Conservation (phyloP, 2,797 vertebrate species). For the Anomalospiza imberbis region DNA sequence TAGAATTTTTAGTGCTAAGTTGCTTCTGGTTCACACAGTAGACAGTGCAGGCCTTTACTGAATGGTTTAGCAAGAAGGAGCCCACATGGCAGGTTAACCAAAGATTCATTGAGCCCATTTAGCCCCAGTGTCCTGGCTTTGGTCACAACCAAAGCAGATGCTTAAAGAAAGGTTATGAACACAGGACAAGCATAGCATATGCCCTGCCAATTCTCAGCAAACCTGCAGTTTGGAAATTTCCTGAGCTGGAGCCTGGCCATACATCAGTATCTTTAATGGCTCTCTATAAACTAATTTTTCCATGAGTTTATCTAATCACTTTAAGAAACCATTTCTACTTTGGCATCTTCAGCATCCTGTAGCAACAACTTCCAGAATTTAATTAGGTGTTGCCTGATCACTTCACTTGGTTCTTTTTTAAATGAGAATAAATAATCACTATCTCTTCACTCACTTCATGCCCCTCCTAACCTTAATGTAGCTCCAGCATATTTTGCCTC, state of each 20-base stretch:
- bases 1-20: neutral
- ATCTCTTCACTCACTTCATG: neutral
- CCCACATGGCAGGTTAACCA: neutral
- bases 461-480: neutral
- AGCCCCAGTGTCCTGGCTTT: neutral
- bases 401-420: neutral
- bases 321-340: neutral
- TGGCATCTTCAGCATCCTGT: neutral
- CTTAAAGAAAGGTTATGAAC: neutral
- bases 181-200: neutral
- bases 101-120: neutral
- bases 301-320: neutral
- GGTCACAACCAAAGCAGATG: neutral
- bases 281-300: neutral
- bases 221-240: neutral
- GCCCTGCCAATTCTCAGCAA: neutral
- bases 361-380: neutral
- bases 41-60: neutral
- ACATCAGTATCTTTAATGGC: neutral
- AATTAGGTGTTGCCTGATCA: neutral
- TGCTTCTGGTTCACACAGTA: rapidly evolving
- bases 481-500: neutral
- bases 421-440: neutral
- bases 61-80: neutral
- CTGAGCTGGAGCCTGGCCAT: neutral